phyloP scores from a whole-genome alignment of 1,140 invertebrate species.

The Laupala kohalensis region DNA sequence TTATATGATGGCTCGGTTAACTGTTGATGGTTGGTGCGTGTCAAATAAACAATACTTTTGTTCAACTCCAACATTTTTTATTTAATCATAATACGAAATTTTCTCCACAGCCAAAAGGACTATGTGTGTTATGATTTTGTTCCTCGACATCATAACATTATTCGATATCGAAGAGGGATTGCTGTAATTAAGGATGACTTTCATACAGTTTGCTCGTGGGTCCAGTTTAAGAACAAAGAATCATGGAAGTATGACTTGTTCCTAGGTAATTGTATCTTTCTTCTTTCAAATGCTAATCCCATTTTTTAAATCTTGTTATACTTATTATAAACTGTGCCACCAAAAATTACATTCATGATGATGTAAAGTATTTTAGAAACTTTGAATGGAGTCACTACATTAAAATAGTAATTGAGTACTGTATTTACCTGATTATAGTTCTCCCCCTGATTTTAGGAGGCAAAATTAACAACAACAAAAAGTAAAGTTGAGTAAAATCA shows the following conservation, averaged over 20 bases:
- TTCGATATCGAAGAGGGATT: conserved; percentile 78
- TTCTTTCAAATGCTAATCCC: not conserved
- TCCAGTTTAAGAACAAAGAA: conserved; percentile 71
- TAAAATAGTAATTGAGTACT: too few relatives aligned
- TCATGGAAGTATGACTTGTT: conserved; percentile 82
- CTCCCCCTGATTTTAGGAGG: too few relatives aligned
- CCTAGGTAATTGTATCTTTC: conserved; percentile 49
- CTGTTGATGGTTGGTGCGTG: conserved; percentile 83
- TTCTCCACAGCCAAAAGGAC: conserved; percentile 74
- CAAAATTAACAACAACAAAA: too few relatives aligned
- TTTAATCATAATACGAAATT: not conserved
- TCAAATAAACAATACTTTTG: not conserved
- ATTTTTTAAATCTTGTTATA: too few relatives aligned
- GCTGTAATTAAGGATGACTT: conserved; percentile 83
- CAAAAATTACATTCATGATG: too few relatives aligned
- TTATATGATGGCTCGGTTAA: conserved; percentile 89
- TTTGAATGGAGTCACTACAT: too few relatives aligned
- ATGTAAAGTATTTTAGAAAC: too few relatives aligned
- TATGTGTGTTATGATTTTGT: conserved; percentile 95
- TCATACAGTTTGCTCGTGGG: conserved; percentile 86
- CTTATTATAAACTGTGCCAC: too few relatives aligned
- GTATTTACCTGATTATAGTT: too few relatives aligned
- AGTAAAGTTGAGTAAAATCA: too few relatives aligned
- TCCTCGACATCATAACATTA: conserved; percentile 88
- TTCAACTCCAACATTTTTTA: not conserved